Evolutionary conservation across 1,140 invertebrate species (phyloP), one percentile per base, ranked within the genome.

Genomic region (Drosophila subobscura): DNA sequence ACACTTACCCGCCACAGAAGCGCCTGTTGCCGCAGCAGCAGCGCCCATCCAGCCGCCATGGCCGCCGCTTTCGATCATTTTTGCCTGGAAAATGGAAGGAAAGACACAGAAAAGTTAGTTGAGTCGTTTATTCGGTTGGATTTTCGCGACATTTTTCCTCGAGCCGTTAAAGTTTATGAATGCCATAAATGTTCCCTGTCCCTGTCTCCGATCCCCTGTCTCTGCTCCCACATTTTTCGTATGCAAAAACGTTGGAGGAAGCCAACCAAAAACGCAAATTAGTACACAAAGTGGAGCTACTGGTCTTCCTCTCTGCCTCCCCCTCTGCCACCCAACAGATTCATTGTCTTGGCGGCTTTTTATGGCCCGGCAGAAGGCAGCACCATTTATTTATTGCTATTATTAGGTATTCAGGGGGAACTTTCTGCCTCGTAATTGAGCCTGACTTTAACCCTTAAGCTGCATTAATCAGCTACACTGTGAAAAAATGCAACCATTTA

Each of bases 1-100:
- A 40, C 72, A 90, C 90, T 91, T 90, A 91, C 90, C 90, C 72
- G 90, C 88, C 54, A 91, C 90, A 46, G 90, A 91, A 61, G 90
- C 83, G 20, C 86, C 84, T 56, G 89, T 81, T 46, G 90, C 90
- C 16, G 85, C 89, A 46, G 79, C 85, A 33, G 81, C 85, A 40
- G 79, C 86, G 12, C 86, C 80, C 89, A 91, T 91, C 90, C 90
- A 91, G 54, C 72, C 86, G 37, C 74, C 81, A 70, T 91, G 90
- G 74, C 83, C 89, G 50, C 89, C 81, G 41, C 70, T 89, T 51
- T 91, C 90, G 57, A 91, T 91, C 89, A 91, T 90, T 75, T 91
- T 91, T 61, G 90, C 90, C 90, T 91, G 73, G 25, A 91, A 85
- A 58, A 27, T 8, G 22, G 4, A 41, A 12, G n/a, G 3, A 40